Percentiles rank a stretch among this genome's conserved stretches.
Conservation (phyloP, 2,888 invertebrate genomes). For the Willowsia nigromaculata region DNA sequence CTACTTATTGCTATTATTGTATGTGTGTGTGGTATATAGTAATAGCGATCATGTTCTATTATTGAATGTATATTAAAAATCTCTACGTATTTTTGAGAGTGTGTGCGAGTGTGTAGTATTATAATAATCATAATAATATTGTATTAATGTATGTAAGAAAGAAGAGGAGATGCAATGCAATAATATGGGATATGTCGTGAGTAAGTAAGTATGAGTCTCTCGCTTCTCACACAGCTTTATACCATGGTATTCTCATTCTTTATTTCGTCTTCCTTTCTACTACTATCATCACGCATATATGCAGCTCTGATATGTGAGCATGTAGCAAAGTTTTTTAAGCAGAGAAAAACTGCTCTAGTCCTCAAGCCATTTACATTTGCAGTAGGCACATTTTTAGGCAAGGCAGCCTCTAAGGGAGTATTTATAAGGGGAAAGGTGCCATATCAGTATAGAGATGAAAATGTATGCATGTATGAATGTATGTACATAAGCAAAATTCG, state of each 20-base stretch:
- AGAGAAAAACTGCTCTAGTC: constrained; percentile 34
- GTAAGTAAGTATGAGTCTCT: constrained; percentile 5
- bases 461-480: constrained; percentile 27
- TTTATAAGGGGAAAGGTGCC: too few species aligned
- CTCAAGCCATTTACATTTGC: constrained; percentile 45
- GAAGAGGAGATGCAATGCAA: constrained; percentile 25
- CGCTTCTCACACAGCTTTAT: background rate
- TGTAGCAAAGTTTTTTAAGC: constrained; percentile 24
- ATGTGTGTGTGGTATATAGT: constrained; percentile 26
- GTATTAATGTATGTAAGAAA: constrained; percentile 46
- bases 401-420: too few species aligned
- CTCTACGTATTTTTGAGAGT: constrained; percentile 26
- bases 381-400: constrained; percentile 54
- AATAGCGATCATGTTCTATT: constrained; percentile 13
- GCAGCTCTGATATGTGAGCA: background rate
- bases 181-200: constrained; percentile 22
- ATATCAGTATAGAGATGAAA: background rate
- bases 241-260: constrained; percentile 27
- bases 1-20: constrained; percentile 23
- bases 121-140: constrained; percentile 37
- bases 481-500: constrained; percentile 12
- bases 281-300: background rate
- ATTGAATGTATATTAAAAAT: constrained; percentile 39
- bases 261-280: background rate
- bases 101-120: constrained; percentile 27